Percentiles rank a stretch among this genome's conserved stretches.
Conservation (phyloP, 2,888 invertebrate species). For the Pristionchus arcanus region DNA sequence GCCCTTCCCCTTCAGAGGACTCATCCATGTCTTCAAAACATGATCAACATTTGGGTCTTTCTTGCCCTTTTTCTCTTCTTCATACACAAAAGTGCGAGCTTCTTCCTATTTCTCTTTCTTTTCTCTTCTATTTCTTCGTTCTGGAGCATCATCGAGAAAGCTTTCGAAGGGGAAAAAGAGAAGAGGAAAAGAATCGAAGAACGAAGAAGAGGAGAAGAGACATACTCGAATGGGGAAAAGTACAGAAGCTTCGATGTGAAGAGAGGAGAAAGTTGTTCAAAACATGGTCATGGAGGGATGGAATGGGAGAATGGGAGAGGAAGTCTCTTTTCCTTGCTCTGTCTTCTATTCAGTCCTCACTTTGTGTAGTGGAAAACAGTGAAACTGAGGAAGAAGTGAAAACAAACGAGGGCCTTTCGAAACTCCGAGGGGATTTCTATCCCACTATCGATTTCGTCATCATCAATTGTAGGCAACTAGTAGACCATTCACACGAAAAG, state of each 20-base stretch:
- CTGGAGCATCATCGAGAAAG: neutral
- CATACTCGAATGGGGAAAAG: neutral
- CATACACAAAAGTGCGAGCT: slow-evolving; percentile 38
- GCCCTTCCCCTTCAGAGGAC: neutral
- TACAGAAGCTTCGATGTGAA: slow-evolving; percentile 4
- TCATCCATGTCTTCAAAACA: slow-evolving; percentile 31
- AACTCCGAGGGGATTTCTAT: neutral
- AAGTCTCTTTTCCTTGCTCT: neutral
- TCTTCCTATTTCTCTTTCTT: neutral
- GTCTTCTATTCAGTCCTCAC: neutral
- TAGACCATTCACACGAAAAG: slow-evolving; percentile 2
- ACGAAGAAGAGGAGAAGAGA: neutral
- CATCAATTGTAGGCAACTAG: slow-evolving; percentile 16
- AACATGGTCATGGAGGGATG: neutral
- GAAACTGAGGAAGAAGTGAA: slow-evolving; percentile 8
- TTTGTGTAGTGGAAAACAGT: slow-evolving; percentile 30
- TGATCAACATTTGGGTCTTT: slow-evolving; percentile 14
- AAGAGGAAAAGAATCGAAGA: neutral
- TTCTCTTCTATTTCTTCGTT: slow-evolving; percentile 32
- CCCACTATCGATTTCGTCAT: neutral
- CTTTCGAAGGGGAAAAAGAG: neutral
- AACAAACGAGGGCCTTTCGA: neutral
- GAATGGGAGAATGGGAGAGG: slow-evolving; percentile 18
- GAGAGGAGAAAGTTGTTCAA: slow-evolving; percentile 8
- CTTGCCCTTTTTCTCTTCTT: neutral